These are phyloP conservation scores for Marronus borbonicus DNA, from an alignment of 2,888 invertebrate species.

Conservation along the genomic window DNA sequence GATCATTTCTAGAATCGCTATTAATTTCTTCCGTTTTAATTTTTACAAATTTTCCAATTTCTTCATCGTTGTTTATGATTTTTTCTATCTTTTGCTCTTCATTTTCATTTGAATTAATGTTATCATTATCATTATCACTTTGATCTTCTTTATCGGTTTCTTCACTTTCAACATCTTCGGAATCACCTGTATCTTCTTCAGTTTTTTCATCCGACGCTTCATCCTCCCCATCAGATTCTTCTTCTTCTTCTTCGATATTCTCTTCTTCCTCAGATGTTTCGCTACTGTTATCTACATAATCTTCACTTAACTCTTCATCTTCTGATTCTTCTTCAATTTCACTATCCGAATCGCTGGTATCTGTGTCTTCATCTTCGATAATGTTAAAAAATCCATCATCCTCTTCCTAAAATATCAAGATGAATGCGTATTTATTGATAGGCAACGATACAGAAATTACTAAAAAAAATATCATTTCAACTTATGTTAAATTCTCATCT, in stretches of 20 bases:
- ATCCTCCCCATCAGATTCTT: constrained; percentile 43
- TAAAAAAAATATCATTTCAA: too few species aligned
- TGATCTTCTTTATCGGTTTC: constrained; percentile 65
- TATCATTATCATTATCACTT: background rate
- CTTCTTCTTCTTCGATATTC: constrained; percentile 53
- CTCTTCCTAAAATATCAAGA: constrained; percentile 22
- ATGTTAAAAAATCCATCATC: constrained; percentile 52
- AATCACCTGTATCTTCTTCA: constrained; percentile 47
- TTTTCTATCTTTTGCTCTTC: constrained; percentile 47
- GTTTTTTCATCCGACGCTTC: constrained; percentile 47
- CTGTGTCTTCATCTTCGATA: constrained; percentile 64
- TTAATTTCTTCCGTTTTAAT: constrained; percentile 38
- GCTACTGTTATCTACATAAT: constrained; percentile 44
- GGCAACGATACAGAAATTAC: too few species aligned
- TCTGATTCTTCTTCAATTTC: constrained; percentile 71
- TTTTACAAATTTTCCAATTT: constrained; percentile 51
- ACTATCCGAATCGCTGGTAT: constrained; percentile 62
- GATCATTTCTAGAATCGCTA: constrained; percentile 44
- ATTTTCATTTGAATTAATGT: background rate
- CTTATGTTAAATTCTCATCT: background rate
- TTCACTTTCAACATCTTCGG: constrained; percentile 68
- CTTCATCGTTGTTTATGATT: constrained; percentile 49
- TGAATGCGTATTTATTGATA: too few species aligned
- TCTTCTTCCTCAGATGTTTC: constrained; percentile 60
- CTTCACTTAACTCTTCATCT: constrained; percentile 60